Conservation (phyloP, 2,797 vertebrate genomes). For the Neomorphus geoffroyi region DNA sequence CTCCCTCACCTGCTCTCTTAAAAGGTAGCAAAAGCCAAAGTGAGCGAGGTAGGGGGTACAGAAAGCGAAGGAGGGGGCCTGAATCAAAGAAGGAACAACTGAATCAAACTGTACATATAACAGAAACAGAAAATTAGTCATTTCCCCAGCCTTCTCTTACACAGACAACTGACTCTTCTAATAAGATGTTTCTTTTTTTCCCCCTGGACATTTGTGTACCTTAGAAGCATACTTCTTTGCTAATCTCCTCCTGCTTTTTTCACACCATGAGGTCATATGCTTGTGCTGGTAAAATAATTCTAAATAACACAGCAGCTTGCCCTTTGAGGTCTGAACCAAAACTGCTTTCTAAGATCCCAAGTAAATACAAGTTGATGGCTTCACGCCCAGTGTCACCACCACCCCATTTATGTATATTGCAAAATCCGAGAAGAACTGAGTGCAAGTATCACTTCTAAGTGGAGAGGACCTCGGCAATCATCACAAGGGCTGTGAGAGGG, state of each 20-base stretch:
- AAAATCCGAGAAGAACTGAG: neutral
- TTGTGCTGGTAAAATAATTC: neutral
- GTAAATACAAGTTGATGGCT: neutral
- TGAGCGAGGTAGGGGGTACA: neutral
- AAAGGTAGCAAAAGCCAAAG: slow-evolving; percentile 28
- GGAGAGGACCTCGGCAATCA: neutral
- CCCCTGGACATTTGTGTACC: neutral
- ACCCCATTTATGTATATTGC: neutral
- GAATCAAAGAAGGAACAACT: slow-evolving; percentile 53
- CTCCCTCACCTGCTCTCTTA: neutral
- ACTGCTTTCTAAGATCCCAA: slow-evolving; percentile 6
- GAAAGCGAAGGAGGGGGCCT: slow-evolving; percentile 33
- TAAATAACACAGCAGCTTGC: neutral
- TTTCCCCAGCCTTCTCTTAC: slow-evolving; percentile 28
- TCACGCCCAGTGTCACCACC: neutral
- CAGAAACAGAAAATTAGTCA: slow-evolving; percentile 32
- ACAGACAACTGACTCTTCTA: neutral
- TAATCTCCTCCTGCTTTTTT: slow-evolving; percentile 48
- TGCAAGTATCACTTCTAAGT: neutral
- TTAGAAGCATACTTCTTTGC: slow-evolving; percentile 32
- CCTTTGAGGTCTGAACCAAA: slow-evolving; percentile 10
- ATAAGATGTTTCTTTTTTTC: neutral
- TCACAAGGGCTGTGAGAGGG: neutral
- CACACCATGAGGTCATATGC: slow-evolving; percentile 16
- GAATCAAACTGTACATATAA: slow-evolving; percentile 14